Percentiles rank a stretch among this genome's conserved stretches.
These are phyloP conservation scores for Megastigmus dorsalis DNA, from an alignment of 2,888 invertebrate genomes.

Conservation along the genomic window DNA sequence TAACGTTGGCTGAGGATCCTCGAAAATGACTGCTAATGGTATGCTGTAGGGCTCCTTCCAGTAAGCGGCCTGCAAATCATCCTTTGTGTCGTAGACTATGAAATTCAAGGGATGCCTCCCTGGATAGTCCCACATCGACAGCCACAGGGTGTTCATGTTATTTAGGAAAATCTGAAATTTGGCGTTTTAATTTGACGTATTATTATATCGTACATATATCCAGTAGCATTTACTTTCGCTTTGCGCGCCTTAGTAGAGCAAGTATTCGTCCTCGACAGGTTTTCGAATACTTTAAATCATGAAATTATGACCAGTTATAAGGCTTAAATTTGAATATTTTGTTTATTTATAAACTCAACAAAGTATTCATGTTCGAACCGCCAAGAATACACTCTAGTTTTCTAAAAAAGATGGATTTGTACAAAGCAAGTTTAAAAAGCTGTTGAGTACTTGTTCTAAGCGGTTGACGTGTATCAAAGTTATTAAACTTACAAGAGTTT, in stretches of 20 bases:
- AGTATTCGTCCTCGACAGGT: too few species aligned
- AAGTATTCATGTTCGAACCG: too few species aligned
- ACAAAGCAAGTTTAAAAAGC: too few species aligned
- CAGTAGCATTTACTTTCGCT: too few species aligned
- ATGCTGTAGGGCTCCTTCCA: constrained; percentile 80
- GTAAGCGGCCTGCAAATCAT: constrained; percentile 82
- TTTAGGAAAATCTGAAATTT: constrained; percentile 78
- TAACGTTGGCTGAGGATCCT: constrained; percentile 74
- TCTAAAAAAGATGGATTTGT: too few species aligned
- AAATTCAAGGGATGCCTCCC: constrained; percentile 79
- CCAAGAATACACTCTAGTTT: too few species aligned
- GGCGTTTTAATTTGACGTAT: too few species aligned
- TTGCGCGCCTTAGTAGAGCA: too few species aligned
- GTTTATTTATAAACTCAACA: neutral
- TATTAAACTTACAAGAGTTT: constrained; percentile 73
- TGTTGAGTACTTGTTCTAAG: too few species aligned
- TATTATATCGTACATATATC: too few species aligned
- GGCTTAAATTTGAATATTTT: neutral
- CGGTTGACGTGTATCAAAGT: neutral
- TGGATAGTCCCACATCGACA: constrained; percentile 75
- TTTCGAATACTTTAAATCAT: too few species aligned
- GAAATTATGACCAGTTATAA: too few species aligned
- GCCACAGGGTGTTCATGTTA: constrained; percentile 79
- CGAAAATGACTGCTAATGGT: constrained; percentile 83
- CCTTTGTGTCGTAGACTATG: constrained; percentile 80